These are phyloP conservation scores for Trogon melanurus DNA, from an alignment of 2,113 vertebrate species.

Conservation along the genomic window DNA sequence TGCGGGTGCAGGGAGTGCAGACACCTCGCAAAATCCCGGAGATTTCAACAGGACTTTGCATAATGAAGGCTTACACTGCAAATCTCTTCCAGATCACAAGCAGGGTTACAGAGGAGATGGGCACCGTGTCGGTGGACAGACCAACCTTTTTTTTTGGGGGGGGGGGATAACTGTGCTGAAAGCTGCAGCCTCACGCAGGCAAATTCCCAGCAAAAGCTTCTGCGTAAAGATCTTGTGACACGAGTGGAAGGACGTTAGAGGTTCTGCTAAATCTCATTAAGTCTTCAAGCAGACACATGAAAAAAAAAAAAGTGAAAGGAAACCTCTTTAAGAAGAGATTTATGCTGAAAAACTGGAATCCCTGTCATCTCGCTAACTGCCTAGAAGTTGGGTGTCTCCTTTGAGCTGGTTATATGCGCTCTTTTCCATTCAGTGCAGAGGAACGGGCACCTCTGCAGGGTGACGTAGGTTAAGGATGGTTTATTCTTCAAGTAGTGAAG, in stretches of 20 bases:
- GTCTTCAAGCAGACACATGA: neutral
- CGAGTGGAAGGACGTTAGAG: neutral
- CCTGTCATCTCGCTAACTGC: neutral
- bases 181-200: neutral
- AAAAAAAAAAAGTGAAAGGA: neutral
- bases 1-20: neutral
- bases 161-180: neutral
- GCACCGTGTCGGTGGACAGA: neutral
- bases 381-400: neutral
- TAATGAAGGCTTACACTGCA: neutral
- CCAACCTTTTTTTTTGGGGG: neutral
- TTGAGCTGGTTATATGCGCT: neutral
- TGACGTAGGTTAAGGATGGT: neutral
- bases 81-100: neutral
- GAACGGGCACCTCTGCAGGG: neutral
- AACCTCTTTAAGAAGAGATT: conserved; percentile 24
- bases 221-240: rapidly evolving
- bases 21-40: neutral
- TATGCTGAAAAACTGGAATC: neutral
- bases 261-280: conserved; percentile 1
- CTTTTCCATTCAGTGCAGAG: rapidly evolving
- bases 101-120: neutral
- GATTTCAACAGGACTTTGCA: neutral
- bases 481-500: neutral
- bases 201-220: neutral